A percentile compares a stretch with the other conserved stretches of the same genome.
These are phyloP conservation scores for Alviniconcha strummeri DNA, from an alignment of 2,888 invertebrate genomes.

Conservation along the genomic window DNA sequence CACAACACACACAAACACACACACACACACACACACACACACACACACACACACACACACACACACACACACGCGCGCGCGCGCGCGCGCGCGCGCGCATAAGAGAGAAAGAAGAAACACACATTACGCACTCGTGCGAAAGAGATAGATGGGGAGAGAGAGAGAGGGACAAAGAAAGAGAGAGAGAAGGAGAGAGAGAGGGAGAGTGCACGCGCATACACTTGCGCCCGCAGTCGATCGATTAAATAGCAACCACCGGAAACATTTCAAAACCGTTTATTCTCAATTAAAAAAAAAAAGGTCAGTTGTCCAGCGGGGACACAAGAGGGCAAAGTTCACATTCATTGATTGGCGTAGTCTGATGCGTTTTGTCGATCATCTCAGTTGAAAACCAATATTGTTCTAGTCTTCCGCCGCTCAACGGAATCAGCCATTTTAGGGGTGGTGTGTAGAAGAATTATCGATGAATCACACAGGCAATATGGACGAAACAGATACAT, in stretches of 20 bases:
- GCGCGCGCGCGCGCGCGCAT: neutral
- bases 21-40: slow-evolving; percentile 18
- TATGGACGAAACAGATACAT: no score
- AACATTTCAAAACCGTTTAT: no score
- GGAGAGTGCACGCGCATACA: neutral
- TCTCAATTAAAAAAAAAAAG: neutral
- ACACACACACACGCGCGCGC: slow-evolving; percentile 1
- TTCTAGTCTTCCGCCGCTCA: no score
- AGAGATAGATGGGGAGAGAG: neutral
- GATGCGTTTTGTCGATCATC: no score
- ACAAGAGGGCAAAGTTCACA: neutral
- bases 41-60: neutral
- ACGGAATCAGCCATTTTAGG: no score
- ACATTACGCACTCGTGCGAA: neutral
- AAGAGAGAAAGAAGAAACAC: neutral
- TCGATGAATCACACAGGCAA: no score
- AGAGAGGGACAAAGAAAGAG: neutral
- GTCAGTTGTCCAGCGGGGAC: neutral
- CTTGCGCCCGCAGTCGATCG: no score
- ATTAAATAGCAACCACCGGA: no score
- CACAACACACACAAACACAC: slow-evolving; percentile 16
- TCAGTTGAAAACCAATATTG: no score
- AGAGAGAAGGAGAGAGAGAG: slow-evolving; percentile 10
- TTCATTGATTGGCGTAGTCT: no score
- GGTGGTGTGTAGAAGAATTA: no score